Percentiles rank a stretch among this genome's conserved stretches.
These are phyloP conservation scores for Megalopta genalis DNA, from an alignment of 1,140 invertebrate species.

Conservation along the genomic window DNA sequence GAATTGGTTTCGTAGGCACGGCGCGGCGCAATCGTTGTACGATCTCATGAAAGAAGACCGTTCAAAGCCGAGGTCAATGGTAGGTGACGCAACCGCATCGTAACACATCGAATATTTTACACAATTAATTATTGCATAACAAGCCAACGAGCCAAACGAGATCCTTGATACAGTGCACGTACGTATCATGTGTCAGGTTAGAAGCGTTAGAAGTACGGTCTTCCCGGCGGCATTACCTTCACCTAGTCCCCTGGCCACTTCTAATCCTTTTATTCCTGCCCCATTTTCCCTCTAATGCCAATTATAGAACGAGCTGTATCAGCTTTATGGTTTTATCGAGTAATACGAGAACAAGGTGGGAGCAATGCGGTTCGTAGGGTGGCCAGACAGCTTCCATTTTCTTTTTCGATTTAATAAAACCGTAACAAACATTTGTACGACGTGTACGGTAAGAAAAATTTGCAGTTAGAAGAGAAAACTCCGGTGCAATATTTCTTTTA, in stretches of 20 bases:
- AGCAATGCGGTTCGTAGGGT: not conserved
- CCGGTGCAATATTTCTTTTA: too few species aligned
- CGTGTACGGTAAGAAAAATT: too few species aligned
- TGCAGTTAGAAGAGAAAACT: too few species aligned
- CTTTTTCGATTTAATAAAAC: not conserved
- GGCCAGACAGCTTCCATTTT: not conserved
- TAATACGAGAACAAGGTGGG: not conserved
- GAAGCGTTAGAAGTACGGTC: conserved; percentile 55
- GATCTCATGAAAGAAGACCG: not conserved
- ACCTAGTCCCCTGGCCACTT: conserved; percentile 1
- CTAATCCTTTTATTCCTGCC: conserved; percentile 42
- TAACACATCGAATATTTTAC: not conserved
- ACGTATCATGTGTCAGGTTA: conserved; percentile 50
- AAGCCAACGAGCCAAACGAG: conserved; percentile 2
- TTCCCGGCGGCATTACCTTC: conserved; percentile 40
- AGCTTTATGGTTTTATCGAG: conserved; percentile 8
- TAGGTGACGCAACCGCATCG: not conserved
- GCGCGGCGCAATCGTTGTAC: not conserved
- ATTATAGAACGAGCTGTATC: not conserved
- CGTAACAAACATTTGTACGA: too few species aligned
- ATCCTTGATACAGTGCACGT: conserved; percentile 23
- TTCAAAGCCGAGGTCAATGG: not conserved
- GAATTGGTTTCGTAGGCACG: not conserved
- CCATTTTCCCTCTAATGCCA: conserved; percentile 37
- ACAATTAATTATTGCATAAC: conserved; percentile 41